Base-by-base conservation (phyloP, 2,888 invertebrate genomes). In the Polydrusus tereticollis region DNA sequence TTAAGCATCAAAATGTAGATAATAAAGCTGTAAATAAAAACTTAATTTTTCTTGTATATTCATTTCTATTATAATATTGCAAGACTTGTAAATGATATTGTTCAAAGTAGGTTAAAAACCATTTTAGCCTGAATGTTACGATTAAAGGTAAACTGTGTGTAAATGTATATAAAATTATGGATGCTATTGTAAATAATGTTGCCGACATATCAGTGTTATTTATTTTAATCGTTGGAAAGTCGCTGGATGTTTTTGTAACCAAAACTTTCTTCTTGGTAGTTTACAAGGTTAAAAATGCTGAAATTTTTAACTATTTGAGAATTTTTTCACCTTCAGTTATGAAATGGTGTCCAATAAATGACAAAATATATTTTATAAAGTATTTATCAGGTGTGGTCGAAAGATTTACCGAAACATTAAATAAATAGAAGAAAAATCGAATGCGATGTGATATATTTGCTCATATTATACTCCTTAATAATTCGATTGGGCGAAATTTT, bases 121-220 rank as follows among this genome's bases (percentile, higher is more conserved):
- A 33, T 50, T 67, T 50, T 36, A 45, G 43, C 41, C 41, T 52
- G 38, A 43, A 18, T 18, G 33, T 47, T 16, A 18, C 23, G 18
- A 33, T 62, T 43, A n/a, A 55, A 16, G 43, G 18, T 62, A 33
- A 18, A 47, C 5, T 33, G 43, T 58, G 57, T 66, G 41, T 66
- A 66, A 66, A 66, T 57, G 43, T 58, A 45, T 45, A 58, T 43
- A 57, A 29, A 67, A 50, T 47, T 36, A 18, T 45, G 52, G 59
- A 38, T 52, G 55, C 43, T 38, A 38, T 60, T 73, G 73, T 73
- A 73, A 36, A 73, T 73, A 69, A 60, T 58, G 57, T 69, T 55
- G 59, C 64, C 45, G 23, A 66, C 73, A 73, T 73, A 72, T 66
- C 69, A 69, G 58, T 60, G 29, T 65, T 73, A 69, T 69, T 69